These are phyloP conservation scores for Mesaphorura yosii DNA, from an alignment of 1,140 invertebrate genomes.

Conservation along the genomic window DNA sequence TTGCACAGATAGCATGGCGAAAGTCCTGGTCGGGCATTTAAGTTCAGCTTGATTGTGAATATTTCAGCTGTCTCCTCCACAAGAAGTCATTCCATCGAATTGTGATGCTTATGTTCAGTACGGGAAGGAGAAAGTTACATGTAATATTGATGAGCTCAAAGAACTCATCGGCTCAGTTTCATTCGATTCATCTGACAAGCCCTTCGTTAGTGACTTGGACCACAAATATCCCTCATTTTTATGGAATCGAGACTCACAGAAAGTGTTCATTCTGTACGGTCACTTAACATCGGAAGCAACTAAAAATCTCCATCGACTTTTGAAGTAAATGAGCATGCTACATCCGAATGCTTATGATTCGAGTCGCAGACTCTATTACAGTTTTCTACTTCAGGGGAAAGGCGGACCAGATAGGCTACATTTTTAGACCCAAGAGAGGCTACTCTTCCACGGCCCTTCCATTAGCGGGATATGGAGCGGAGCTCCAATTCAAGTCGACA, in stretches of 20 bases:
- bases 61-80: conserved; percentile 1
- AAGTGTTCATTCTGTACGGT: conserved; percentile 22
- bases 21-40: no score
- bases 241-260: conserved; percentile 6
- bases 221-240: conserved; percentile 28
- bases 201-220: conserved; percentile 14
- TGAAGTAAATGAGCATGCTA: conserved; percentile 19
- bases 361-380: background rate
- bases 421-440: conserved; percentile 17
- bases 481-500: conserved; percentile 72
- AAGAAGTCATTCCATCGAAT: background rate
- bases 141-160: conserved; percentile 14
- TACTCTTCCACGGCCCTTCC: conserved; percentile 45
- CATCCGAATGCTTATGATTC: background rate
- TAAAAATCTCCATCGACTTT: conserved; percentile 21
- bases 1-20: no score
- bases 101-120: conserved; percentile 21
- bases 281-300: conserved; percentile 7
- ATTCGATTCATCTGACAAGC: background rate
- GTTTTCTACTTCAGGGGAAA: conserved; percentile 11
- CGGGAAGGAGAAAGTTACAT: conserved; percentile 8
- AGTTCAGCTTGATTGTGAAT: background rate
- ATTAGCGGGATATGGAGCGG: conserved; percentile 81
- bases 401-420: conserved; percentile 19
- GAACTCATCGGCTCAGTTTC: conserved; percentile 11